Percentiles rank a stretch among this genome's conserved stretches.
phyloP scores from a whole-genome alignment of 2,113 vertebrate genomes.

The Nanorana parkeri region DNA sequence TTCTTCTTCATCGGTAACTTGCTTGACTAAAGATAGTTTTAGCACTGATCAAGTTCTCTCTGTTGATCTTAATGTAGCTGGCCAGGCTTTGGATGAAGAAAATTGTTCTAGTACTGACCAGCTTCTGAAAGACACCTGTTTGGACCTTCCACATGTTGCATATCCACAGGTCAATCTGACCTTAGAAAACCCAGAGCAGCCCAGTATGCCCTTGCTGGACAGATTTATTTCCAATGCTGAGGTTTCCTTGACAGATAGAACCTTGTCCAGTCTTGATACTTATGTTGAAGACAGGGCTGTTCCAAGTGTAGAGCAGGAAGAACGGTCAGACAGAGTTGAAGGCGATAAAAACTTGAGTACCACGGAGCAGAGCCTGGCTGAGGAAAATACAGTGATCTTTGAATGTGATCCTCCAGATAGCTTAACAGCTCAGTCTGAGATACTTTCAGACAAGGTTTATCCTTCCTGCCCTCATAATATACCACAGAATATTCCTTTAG shows the following conservation, averaged over 20 bases:
- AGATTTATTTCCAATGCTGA: too few relatives aligned
- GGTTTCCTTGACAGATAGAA: too few relatives aligned
- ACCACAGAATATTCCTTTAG: background rate
- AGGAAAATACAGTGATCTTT: background rate
- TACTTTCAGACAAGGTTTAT: background rate
- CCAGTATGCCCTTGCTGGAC: background rate
- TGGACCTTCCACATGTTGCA: background rate
- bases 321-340: too few relatives aligned
- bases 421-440: background rate
- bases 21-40: background rate
- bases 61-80: background rate
- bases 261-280: too few relatives aligned
- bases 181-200: too few relatives aligned
- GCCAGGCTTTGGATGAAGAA: background rate
- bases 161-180: too few relatives aligned
- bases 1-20: background rate
- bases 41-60: background rate
- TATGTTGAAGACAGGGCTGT: too few relatives aligned
- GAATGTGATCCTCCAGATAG: background rate
- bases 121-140: background rate
- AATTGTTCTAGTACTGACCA: background rate
- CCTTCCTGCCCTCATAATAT: background rate
- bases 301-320: too few relatives aligned
- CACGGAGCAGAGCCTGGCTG: background rate
- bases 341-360: background rate